Base-by-base conservation (phyloP, 2,888 invertebrate species). In the Apamea sordens region DNA sequence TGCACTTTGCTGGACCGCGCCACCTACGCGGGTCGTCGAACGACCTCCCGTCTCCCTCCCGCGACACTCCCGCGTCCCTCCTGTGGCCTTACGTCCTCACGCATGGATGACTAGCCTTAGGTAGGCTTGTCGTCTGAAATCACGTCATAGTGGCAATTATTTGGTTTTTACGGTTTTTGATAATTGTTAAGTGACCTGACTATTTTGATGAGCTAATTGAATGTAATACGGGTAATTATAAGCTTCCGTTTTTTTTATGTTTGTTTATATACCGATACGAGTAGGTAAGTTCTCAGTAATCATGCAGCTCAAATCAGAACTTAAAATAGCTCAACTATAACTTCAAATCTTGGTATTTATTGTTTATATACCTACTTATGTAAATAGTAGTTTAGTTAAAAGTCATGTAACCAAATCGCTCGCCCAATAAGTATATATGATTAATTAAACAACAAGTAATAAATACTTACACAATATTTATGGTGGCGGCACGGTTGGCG, bases 1-100 rank as follows among this genome's bases (percentile, higher is more conserved):
- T 80, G 77, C 71, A 77, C 79, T 68, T 67, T 56, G n/a, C 79
- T 59, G 59, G 41, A 50, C 59, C 50, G 68, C 63, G 71, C 85
- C 80, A 76, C 87, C 87, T 78, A 91, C 92, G 84, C 86, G 85
- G 91, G 91, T 89, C 83, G 84, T 84, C 87, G 91, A 92, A 90
- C 91, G 91, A 84, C 91, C 91, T 91, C 87, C 83, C 85, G 70
- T 70, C 78, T 73, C 86, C 87, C 79, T 86, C 83, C 80, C 76
- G 75, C 73, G 47, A 10, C 59, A 41, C 65, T 41, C 13, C 56
- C 50, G 21, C n/a, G 44, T 2, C 50, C 78, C 69, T 61, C 73
- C n/a, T 13, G 15, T 50, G 72, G 67, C 63, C 70, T 82, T 72
- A 70, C 59, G 59, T 72, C 64, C 71, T 73, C 70, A 82, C 76